A percentile compares a stretch with the other conserved stretches of the same genome.
These are phyloP conservation scores for Clytia hemisphaerica DNA, from an alignment of 30 jellyfish, hydroid and myxozoan genomes.

Conservation along the genomic window DNA sequence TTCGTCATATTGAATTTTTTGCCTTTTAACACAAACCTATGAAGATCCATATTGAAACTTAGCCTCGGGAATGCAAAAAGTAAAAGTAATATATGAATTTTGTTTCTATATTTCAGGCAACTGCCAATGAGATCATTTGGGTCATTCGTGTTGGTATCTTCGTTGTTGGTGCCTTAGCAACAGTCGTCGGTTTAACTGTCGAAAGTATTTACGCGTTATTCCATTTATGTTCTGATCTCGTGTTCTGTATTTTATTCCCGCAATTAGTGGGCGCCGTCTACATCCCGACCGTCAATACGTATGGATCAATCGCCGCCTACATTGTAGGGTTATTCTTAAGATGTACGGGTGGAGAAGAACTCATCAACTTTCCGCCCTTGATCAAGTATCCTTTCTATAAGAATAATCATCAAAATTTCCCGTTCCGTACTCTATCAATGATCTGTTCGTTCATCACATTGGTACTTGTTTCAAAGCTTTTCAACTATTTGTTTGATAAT, in stretches of 20 bases:
- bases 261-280: slow-evolving; percentile 10
- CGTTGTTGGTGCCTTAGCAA: slow-evolving; percentile 16
- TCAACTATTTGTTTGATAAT: slow-evolving; percentile 12
- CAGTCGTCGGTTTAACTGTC: slow-evolving; percentile 25
- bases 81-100: not conserved
- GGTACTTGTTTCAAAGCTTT: slow-evolving; percentile 36
- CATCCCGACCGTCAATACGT: slow-evolving; percentile 7
- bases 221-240: slow-evolving; percentile 18
- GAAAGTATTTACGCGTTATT: slow-evolving; percentile 11
- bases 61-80: not conserved
- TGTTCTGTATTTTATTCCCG: slow-evolving; percentile 10
- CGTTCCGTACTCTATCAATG: slow-evolving; percentile 82
- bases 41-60: not conserved
- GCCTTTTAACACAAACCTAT: too few relatives aligned
- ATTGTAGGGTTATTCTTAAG: slow-evolving; percentile 18
- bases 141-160: slow-evolving; percentile 20
- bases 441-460: slow-evolving; percentile 43
- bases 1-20: too few relatives aligned
- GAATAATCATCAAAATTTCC: slow-evolving; percentile 36
- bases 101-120: slow-evolving; percentile 12
- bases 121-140: slow-evolving; percentile 13
- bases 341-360: slow-evolving; percentile 10
- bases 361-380: slow-evolving; percentile 33
- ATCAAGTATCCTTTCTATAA: slow-evolving; percentile 52
- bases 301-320: slow-evolving; percentile 22